phyloP scores from a whole-genome alignment of 2,113 vertebrate species.

The Condylura cristata region DNA sequence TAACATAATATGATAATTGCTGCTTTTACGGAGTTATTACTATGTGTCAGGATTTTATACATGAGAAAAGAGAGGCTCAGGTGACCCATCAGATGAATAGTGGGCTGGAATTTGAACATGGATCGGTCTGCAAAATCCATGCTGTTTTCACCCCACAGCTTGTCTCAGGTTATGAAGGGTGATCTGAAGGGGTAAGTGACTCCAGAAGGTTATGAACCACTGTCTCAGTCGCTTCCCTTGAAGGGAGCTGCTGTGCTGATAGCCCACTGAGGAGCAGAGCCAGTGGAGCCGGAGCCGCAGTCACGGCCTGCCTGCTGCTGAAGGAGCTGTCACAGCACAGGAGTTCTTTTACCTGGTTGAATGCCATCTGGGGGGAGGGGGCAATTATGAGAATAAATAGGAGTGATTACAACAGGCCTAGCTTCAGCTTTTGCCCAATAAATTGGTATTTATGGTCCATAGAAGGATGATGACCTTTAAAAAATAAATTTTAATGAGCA shows the following conservation, averaged over 20 bases:
- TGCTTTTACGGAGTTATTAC: constrained; percentile 39
- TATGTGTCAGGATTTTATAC: neutral
- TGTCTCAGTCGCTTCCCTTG: constrained; percentile 20
- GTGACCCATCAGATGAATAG: neutral
- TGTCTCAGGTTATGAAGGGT: neutral
- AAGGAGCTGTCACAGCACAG: neutral
- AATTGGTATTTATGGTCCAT: constrained; percentile 58
- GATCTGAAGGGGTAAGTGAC: neutral
- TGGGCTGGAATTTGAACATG: neutral
- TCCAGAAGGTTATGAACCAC: neutral
- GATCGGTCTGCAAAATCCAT: neutral
- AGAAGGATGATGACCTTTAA: constrained; percentile 60
- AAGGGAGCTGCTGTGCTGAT: constrained; percentile 28
- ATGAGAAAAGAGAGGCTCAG: constrained; percentile 19
- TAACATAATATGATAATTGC: neutral
- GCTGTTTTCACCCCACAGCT: neutral
- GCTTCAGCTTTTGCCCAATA: constrained; percentile 61
- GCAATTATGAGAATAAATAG: constrained; percentile 50
- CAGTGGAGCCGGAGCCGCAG: no score
- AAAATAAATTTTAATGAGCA: constrained; percentile 68
- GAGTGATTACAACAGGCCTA: constrained; percentile 7
- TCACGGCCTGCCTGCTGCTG: neutral
- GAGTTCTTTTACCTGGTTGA: neutral
- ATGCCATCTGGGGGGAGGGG: neutral
- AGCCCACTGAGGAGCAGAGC: neutral